Base-by-base conservation (phyloP, 1,140 invertebrate species). In the Aphaenogaster ashmeadi region DNA sequence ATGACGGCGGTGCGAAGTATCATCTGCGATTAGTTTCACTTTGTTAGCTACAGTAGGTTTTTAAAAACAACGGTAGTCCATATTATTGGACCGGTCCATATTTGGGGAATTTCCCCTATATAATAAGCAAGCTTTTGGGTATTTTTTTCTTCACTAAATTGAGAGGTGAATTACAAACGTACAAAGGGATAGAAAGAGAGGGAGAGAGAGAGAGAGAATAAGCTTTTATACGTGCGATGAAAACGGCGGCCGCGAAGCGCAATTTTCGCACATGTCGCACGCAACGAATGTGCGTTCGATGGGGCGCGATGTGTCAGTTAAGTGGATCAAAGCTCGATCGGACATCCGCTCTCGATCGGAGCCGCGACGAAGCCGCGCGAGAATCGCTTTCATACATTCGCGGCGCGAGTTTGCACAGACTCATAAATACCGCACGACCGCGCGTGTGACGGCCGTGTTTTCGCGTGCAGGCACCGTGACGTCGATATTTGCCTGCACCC, bases 301-400 rank as follows among this genome's bases (percentile, higher is more conserved):
- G 64, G 54, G 36, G 18, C 44, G 54, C 33, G 64, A 36, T n/a
- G 60, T 54, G 52, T 64, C 33, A 33, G 86, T 88, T 60, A 88
- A 89, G 78, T 83, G 88, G 86, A 89, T 89, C 78, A 88, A 84
- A 89, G 77, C 86, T 64, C 74, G 71, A 75, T 75, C 58, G 83
- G 27, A 79, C 47, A 21, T 52, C 74, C 47, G 38, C 71, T 36
- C 62, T 33, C 62, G 47, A 47, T 33, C 44, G 27, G 62, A 8
- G 41, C 44, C 3, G 15, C 41, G 60, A 41, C 41, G 27, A 27
- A 27, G 75, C 15, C 75, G 27, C 79, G 58, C 81, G 58, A 56
- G 38, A 69, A 83, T 83, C 77, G 86, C 78, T 88, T 88, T 88
- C 66, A 88, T 89, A 71, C 69, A 72, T 87, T 87, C 85, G 50